Evolutionary conservation across 2,888 invertebrate species (phyloP), one percentile per base, ranked within the genome.

Genomic region (Trichopoda pennipes): DNA sequence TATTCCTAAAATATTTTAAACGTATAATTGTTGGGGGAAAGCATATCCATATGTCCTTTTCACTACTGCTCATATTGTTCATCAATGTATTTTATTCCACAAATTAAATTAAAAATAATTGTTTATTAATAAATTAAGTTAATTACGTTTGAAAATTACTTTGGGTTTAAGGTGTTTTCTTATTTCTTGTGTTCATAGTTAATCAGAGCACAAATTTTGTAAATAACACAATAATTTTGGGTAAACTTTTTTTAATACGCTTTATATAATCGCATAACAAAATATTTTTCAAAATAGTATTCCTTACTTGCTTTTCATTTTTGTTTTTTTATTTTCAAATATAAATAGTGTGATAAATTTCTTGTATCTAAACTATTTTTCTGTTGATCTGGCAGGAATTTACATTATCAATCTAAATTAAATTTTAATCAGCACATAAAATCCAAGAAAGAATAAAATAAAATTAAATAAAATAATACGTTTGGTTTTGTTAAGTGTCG

Each of bases 231-330:
- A 56, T 75, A 68, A 72, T 79, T 73, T 82, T 82, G 82, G 82
- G 79, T 79, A 66, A 82, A 82, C 82, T 49, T 60, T n/a, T 66
- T 28, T 19, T n/a, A n/a, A 63, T 56, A 61, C 28, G 28, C 28
- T 28, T 28, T 3, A 28, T 44, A 12, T 6, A 44, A 44, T 44
- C 44, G 14, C n/a, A n/a, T n/a, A 2, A 44, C 12, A 44, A 56
- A 75, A 51, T 32, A 74, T 23, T 58, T 35, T 23, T 58, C 53
- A 1, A 6, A 68, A 68, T 53, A 53, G 66, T 47, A 12, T 78
- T 81, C 81, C 80, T 82, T 82, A 80, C 79, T 82, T 82, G 79
- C 80, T 80, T 75, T 58, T 49, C 4, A 28, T 28, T 28, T 6
- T 28, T 28, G 8, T 4, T 8, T 28, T 4, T 28, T 28, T 44